Conservation (phyloP, 2,113 vertebrate genomes). For the Apodemus sylvaticus region DNA sequence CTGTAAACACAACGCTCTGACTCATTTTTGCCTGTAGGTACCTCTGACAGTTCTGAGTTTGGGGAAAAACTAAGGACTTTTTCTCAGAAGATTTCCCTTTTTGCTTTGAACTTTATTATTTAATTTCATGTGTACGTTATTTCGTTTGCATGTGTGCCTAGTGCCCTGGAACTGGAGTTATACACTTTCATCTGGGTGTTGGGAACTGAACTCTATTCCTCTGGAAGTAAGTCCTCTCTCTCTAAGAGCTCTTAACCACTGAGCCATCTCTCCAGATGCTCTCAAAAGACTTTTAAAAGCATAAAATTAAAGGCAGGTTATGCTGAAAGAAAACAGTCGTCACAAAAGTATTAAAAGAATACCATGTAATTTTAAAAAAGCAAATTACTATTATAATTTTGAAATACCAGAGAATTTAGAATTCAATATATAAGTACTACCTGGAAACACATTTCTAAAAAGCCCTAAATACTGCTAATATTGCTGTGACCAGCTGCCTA, state of each 20-base stretch:
- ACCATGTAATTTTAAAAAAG: not conserved
- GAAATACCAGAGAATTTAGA: not conserved
- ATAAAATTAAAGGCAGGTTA: not conserved
- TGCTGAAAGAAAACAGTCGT: not conserved
- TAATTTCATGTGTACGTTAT: not conserved
- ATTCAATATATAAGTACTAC: not conserved
- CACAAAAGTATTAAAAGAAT: conserved; percentile 8
- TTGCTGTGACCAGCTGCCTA: not conserved
- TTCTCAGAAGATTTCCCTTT: not conserved
- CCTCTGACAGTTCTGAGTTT: not conserved
- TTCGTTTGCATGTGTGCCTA: not conserved
- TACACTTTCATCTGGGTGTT: not conserved
- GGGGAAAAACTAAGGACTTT: not conserved
- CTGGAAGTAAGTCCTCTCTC: not conserved
- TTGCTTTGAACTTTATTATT: not conserved
- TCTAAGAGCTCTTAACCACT: not conserved
- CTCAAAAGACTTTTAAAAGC: conserved; percentile 13
- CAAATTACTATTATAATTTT: conserved; percentile 13
- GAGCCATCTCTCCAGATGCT: not conserved
- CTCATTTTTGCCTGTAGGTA: not conserved
- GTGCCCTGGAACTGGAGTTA: too few species aligned
- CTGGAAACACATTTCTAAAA: not conserved
- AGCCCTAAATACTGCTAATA: not conserved
- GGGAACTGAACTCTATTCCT: not conserved
- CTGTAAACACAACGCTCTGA: not conserved